Base-by-base conservation (phyloP, 1,140 invertebrate genomes). In the Drosophila takahashii region DNA sequence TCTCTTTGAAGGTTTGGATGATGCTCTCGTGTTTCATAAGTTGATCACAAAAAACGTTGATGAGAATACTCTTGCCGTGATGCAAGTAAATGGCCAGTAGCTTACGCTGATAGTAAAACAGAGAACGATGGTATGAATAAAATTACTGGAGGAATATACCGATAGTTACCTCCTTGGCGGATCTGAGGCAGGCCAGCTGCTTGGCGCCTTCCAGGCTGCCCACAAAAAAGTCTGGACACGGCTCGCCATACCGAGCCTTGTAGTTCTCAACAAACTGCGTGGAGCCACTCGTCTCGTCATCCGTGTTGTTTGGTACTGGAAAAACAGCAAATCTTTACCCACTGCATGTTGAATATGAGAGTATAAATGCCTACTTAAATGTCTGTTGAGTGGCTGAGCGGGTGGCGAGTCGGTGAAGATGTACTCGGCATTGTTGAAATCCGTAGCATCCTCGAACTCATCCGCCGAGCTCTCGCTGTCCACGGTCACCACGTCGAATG, bases 41-140 rank as follows among this genome's bases (percentile, higher is more conserved):
- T 92, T 99, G 97, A 58, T 97, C 98, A 93, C 98, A 99, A 94
- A 99, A 99, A 69, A 99, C 97, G 93, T 99, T 98, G 47, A 97
- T 95, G 71, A 98, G 93, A 52, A 99, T 97, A 81, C 97, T 98
- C 34, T 95, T 95, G 92, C 99, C 98, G 92, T 99, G 97, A 92
- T 99, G 98, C 22, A 99, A 94, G 93, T 99, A 99, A 47, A 99
- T 94, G 15, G 97, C 98, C 67, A 99, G 92, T 50, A 98, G 94
- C 93, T 97, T 97, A 78, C 98, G 95, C 97, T 99, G 93, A n/a
- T 95, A 94, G 76, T 72, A 85, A 93, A 80, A 69, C 90, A 70
- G 41, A 37, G 69, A 36, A n/a, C n/a, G n/a, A 22, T 61, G 39
- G 22, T 3, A 4, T 15, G 3, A 26, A 10, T 42, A 8, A n/a